A percentile compares a stretch with the other conserved stretches of the same genome.
phyloP scores from a whole-genome alignment of 2,113 vertebrate species.

The Corvus cornix region DNA sequence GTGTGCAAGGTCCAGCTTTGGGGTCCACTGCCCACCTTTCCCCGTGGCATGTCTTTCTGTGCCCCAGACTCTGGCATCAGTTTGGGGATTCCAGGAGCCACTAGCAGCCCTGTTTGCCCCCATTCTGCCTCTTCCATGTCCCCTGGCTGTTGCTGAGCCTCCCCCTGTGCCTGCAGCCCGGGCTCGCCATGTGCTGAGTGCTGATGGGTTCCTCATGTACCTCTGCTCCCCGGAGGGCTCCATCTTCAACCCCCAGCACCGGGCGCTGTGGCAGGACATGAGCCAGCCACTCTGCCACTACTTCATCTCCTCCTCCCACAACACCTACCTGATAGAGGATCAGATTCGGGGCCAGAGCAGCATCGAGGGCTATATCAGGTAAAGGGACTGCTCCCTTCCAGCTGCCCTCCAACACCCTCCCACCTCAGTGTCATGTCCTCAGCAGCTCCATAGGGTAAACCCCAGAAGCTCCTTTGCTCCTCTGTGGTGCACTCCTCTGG shows the following conservation, averaged over 20 bases:
- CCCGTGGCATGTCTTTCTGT: neutral
- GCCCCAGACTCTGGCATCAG: neutral
- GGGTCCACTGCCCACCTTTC: neutral
- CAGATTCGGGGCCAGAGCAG: constrained; percentile 94
- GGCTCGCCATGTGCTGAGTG: constrained; percentile 82
- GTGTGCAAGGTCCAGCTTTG: neutral
- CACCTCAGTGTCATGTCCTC: rapidly evolving
- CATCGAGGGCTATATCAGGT: constrained; percentile 95
- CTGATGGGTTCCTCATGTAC: constrained; percentile 91
- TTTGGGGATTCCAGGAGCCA: neutral
- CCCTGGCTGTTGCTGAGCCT: neutral
- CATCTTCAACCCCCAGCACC: constrained; percentile 81
- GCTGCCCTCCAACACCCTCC: neutral
- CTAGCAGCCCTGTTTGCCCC: neutral
- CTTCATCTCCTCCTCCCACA: constrained; percentile 94
- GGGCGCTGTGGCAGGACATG: constrained; percentile 87
- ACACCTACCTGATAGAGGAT: constrained; percentile 94
- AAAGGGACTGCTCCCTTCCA: neutral
- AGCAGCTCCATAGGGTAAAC: neutral
- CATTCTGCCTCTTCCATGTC: neutral
- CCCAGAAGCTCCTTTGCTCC: neutral
- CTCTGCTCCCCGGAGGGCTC: constrained; percentile 87
- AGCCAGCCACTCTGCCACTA: constrained; percentile 88
- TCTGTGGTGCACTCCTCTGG: neutral
- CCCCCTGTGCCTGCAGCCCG: constrained; percentile 72